Evolutionary conservation across 2,888 invertebrate species (phyloP).

Genomic region (Drosophila fulvimacula): DNA sequence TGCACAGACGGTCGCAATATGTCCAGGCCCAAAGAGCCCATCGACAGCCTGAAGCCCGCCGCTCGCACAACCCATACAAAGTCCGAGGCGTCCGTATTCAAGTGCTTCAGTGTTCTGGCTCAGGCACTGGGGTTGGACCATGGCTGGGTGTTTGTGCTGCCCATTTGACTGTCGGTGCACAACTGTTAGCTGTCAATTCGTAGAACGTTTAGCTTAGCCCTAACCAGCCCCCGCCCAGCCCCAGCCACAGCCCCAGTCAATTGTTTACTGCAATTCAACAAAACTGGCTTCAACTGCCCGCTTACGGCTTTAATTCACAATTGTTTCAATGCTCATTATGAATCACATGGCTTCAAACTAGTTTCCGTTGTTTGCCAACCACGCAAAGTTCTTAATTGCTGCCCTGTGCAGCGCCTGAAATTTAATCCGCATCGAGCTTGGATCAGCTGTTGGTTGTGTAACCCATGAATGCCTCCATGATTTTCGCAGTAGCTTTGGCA

Average conservation of each 20-base stretch:
- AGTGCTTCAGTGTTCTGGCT: conserved; percentile 21
- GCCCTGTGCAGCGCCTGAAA: no score
- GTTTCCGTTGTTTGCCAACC: background rate
- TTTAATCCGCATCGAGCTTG: no score
- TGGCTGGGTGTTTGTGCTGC: conserved; percentile 14
- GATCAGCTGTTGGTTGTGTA: background rate
- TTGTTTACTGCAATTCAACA: conserved; percentile 24
- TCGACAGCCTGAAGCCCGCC: conserved; percentile 17
- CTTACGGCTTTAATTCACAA: conserved; percentile 1
- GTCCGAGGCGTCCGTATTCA: conserved; percentile 36
- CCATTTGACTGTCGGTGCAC: conserved; percentile 43
- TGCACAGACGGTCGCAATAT: conserved; percentile 26
- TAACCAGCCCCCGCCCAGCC: conserved; percentile 37
- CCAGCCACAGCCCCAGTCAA: no score
- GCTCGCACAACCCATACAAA: conserved; percentile 45
- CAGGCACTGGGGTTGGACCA: background rate
- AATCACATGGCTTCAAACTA: background rate
- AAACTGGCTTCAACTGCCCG: background rate
- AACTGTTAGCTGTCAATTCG: conserved; percentile 39
- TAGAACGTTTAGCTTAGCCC: conserved; percentile 46
- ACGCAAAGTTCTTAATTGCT: conserved; percentile 2
- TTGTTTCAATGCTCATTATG: conserved; percentile 11
- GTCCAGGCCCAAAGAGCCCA: conserved; percentile 24
- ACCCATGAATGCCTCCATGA: background rate
- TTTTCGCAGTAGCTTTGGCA: background rate